phyloP scores from a whole-genome alignment of 2,797 vertebrate species.

The Enteromius treurensis region DNA sequence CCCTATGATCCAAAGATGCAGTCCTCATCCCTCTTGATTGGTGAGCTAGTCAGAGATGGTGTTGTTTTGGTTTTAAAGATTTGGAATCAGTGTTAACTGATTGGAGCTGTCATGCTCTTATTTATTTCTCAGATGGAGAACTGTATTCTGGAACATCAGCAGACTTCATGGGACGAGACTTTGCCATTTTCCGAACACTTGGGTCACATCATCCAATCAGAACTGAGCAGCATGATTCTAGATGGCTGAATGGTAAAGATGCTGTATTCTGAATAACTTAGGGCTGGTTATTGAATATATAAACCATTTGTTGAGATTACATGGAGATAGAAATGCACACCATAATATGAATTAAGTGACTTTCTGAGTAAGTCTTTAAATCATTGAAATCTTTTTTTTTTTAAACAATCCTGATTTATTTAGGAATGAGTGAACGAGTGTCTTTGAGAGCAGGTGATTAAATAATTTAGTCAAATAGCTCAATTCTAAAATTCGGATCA shows the following conservation, averaged over 20 bases:
- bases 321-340: not conserved
- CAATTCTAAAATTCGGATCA: not conserved
- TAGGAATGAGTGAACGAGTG: not conserved
- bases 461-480: not conserved
- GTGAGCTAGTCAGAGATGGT: conserved; percentile 72
- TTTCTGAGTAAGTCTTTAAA: not conserved
- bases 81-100: not conserved
- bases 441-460: not conserved
- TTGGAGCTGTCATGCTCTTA: not conserved
- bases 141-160: conserved; percentile 96
- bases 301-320: not conserved
- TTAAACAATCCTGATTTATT: not conserved
- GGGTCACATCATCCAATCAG: conserved; percentile 95
- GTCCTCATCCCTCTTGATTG: conserved; percentile 93
- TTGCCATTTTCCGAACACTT: conserved; percentile 97
- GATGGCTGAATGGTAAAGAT: conserved; percentile 93
- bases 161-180: conserved; percentile 98
- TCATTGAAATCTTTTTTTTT: not conserved
- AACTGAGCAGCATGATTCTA: conserved; percentile 96
- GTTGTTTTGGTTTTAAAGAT: not conserved
- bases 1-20: conserved; percentile 95
- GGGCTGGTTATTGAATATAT: not conserved
- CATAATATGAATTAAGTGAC: not conserved
- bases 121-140: conserved; percentile 85
- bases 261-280: not conserved